Percentiles rank a stretch among this genome's conserved stretches.
These are phyloP conservation scores for Macaria notata DNA, from an alignment of 2,888 invertebrate species.

Conservation along the genomic window DNA sequence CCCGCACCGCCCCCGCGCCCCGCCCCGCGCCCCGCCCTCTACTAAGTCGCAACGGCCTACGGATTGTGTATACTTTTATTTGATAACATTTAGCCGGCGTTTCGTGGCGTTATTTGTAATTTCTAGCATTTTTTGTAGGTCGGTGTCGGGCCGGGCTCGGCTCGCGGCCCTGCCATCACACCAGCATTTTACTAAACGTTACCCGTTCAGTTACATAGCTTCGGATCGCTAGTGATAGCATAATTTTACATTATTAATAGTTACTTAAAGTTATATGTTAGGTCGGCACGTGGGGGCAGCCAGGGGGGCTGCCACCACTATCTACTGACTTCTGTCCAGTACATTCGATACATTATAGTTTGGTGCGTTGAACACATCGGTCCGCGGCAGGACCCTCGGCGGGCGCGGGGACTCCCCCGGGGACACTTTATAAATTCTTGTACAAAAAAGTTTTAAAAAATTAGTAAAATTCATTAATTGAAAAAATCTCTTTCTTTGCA, in stretches of 20 bases:
- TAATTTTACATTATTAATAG: conserved; percentile 58
- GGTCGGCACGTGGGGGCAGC: conserved; percentile 15
- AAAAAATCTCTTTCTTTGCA: conserved; percentile 65
- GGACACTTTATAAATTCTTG: conserved; percentile 44
- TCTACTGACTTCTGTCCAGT: no score
- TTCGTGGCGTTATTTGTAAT: conserved; percentile 63
- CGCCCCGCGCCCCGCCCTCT: conserved; percentile 32
- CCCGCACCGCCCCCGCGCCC: conserved; percentile 27
- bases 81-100: conserved; percentile 56
- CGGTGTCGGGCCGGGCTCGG: conserved; percentile 31
- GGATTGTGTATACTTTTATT: conserved; percentile 60
- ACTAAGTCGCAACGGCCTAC: conserved; percentile 77
- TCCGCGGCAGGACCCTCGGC: no score
- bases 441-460: conserved; percentile 65
- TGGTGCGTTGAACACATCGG: no score
- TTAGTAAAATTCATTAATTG: conserved; percentile 31
- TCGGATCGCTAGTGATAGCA: conserved; percentile 72
- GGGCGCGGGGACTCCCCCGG: no score
- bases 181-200: conserved; percentile 63
- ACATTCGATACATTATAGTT: no score
- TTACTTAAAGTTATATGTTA: conserved; percentile 22
- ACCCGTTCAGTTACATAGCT: conserved; percentile 71
- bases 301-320: no score
- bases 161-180: conserved; percentile 41
- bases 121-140: conserved; percentile 64